These are phyloP conservation scores for Notamacropus eugenii DNA, from an alignment of 2,797 vertebrate species.

Conservation along the genomic window DNA sequence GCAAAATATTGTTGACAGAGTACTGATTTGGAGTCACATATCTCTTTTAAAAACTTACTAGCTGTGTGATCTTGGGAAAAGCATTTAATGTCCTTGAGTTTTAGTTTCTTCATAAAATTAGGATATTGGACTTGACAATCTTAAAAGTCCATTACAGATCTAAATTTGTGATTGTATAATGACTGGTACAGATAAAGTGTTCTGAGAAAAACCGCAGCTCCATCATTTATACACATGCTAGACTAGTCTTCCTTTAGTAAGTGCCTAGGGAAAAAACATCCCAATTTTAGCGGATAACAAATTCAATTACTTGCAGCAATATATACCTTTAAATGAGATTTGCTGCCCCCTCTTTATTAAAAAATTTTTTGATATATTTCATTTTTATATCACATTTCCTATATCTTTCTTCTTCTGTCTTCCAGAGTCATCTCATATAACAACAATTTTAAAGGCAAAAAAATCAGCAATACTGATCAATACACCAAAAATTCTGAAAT, in stretches of 20 bases:
- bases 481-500: background rate
- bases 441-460: background rate
- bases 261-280: background rate
- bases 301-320: background rate
- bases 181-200: too few relatives aligned
- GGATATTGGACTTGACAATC: too few relatives aligned
- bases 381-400: background rate
- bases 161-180: too few relatives aligned
- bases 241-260: too few relatives aligned
- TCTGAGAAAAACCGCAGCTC: background rate
- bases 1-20: too few relatives aligned
- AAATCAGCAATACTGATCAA: background rate
- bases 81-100: too few relatives aligned
- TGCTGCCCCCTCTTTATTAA: background rate
- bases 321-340: background rate
- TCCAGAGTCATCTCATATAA: background rate
- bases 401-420: background rate
- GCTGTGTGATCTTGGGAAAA: too few relatives aligned
- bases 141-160: too few relatives aligned
- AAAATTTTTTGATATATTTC: background rate
- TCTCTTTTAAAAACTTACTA: too few relatives aligned
- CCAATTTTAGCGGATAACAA: background rate
- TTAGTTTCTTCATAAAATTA: too few relatives aligned
- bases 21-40: too few relatives aligned
- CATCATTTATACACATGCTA: background rate